A percentile compares a stretch with the other conserved stretches of the same genome.
phyloP scores from a whole-genome alignment of 2,888 invertebrate genomes.

The Pachliopta kotzebuea region DNA sequence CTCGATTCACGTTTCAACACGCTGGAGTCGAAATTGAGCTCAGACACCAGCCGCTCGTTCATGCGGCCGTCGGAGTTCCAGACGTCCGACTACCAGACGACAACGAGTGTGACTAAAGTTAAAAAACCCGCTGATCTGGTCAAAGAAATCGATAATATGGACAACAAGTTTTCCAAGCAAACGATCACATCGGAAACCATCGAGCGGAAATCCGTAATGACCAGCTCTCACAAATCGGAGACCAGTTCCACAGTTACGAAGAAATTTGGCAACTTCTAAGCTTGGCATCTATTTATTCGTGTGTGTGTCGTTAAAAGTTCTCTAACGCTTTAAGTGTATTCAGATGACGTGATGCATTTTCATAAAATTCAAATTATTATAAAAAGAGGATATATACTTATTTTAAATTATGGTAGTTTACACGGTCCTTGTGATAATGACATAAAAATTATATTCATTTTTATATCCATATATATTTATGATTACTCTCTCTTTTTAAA shows the following conservation, averaged over 20 bases:
- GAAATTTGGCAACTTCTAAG: conserved; percentile 74
- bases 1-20: conserved; percentile 71
- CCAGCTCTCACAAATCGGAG: conserved; percentile 81
- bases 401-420: conserved; percentile 33
- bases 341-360: conserved; percentile 29
- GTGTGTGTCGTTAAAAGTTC: conserved; percentile 33
- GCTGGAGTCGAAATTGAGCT: conserved; percentile 68
- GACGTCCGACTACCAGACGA: conserved; percentile 57
- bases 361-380: conserved; percentile 34
- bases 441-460: conserved; percentile 10
- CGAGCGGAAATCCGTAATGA: conserved; percentile 85
- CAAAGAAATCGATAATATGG: conserved; percentile 80
- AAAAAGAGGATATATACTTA: conserved; percentile 31
- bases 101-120: conserved; percentile 51
- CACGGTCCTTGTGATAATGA: conserved; percentile 33
- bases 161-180: conserved; percentile 84
- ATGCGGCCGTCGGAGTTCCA: conserved; percentile 77
- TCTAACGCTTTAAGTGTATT: conserved; percentile 33
- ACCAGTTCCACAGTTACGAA: conserved; percentile 80
- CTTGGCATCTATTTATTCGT: conserved; percentile 38
- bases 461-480: background rate
- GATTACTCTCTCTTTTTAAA: background rate
- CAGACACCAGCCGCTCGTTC: conserved; percentile 73
- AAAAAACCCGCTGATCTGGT: conserved; percentile 64
- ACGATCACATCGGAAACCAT: conserved; percentile 85